Base-by-base conservation (phyloP, 2,113 vertebrate species). In the Solea senegalensis region DNA sequence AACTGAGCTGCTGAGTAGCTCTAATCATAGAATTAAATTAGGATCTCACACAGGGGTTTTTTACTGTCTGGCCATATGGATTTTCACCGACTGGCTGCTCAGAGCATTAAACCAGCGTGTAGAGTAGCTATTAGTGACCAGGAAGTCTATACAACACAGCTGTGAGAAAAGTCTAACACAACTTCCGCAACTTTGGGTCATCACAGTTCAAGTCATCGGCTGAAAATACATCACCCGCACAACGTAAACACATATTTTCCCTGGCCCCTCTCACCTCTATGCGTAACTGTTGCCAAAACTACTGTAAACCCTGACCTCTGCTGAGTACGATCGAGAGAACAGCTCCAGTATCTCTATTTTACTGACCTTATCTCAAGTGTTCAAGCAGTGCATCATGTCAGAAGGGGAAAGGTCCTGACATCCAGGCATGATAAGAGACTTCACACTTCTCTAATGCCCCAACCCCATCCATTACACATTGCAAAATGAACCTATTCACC, bases 41-140 rank as follows among this genome's bases (percentile, higher is more conserved):
- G 52, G 58, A 40, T 65, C 68, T 73, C 58, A 70, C 70, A 76
- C 73, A 55, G 65, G 65, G 57, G n/a, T 78, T 75, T 77, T 75
- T 77, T 39, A 83, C n/a, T 65, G 66, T 67, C 14, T 10, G 16
- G 11, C 60, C 71, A 73, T 74, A 61, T 83, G 78, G 78, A 75
- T 57, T 56, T 57, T 67, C 58, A 54, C 16, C 57, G 62, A 61
- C 1, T 58, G 45, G 41, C 15, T 59, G 56, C 41, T 65, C 51
- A 58, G 57, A 59, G 61, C 11, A 49, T 69, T 55, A 28, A 48
- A 34, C 11, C 45, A 45, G 2, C 65, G 57, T 9, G 14, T 14
- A 53, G 72, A 55, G 26, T n/a, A 10, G 39, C 40, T 68, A 6
- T 21, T 49, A 53, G 51, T 13, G 53, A 41, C 57, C 41, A 26